A percentile compares a stretch with the other conserved stretches of the same genome.
Conservation (phyloP, 2,888 invertebrate genomes). For the Arge pagana region DNA sequence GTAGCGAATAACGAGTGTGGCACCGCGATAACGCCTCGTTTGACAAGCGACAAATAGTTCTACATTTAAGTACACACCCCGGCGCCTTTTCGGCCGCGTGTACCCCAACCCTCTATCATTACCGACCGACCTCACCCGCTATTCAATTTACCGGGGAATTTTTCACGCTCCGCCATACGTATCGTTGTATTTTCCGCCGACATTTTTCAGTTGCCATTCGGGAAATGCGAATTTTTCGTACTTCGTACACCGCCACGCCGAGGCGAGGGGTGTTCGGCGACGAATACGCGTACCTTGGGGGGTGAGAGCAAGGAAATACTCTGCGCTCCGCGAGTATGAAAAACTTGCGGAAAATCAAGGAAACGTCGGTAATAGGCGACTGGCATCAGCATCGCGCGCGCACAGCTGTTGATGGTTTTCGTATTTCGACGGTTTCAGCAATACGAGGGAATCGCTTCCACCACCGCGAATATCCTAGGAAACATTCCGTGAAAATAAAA, state of each 20-base stretch:
- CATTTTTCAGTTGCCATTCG: slow-evolving; percentile 16
- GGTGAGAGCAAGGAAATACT: no score
- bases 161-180: slow-evolving; percentile 35
- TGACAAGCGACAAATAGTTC: slow-evolving; percentile 27
- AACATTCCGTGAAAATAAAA: slow-evolving; percentile 6
- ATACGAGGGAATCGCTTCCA: no score
- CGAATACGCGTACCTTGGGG: no score
- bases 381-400: no score
- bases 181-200: slow-evolving; percentile 26
- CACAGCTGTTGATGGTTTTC: no score
- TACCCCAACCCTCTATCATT: slow-evolving; percentile 33
- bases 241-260: neutral
- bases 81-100: slow-evolving; percentile 33
- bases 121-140: slow-evolving; percentile 29
- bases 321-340: no score
- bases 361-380: no score
- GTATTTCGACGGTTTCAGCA: no score
- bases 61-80: slow-evolving; percentile 29
- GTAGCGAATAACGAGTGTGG: slow-evolving; percentile 24
- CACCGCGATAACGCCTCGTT: slow-evolving; percentile 25
- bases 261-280: neutral
- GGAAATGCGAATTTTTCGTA: neutral
- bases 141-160: slow-evolving; percentile 41
- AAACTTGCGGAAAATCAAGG: no score
- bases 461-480: neutral